phyloP scores from a whole-genome alignment of 2,888 invertebrate species.

The Ichneumoninae sp. region DNA sequence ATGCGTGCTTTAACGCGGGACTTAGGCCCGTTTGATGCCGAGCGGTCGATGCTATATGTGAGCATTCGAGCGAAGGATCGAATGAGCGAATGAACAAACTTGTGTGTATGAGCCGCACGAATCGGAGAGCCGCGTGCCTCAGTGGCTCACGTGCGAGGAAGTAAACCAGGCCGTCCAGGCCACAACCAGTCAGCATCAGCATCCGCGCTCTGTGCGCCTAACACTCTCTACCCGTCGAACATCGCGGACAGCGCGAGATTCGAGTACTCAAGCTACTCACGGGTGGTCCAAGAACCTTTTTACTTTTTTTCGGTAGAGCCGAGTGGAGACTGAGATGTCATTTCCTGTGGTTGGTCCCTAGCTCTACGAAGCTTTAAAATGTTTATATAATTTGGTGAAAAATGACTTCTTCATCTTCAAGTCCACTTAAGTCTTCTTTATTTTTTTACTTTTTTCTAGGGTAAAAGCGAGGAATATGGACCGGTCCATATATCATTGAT shows the following conservation, averaged over 20 bases:
- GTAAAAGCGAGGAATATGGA: too few relatives aligned
- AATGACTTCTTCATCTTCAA: too few relatives aligned
- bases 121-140: slow-evolving; percentile 62
- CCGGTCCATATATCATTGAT: too few relatives aligned
- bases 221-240: slow-evolving; percentile 80
- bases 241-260: slow-evolving; percentile 67
- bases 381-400: neutral
- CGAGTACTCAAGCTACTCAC: neutral
- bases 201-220: slow-evolving; percentile 80
- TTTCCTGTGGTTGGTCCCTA: neutral
- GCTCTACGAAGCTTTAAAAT: neutral
- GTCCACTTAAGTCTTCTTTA: too few relatives aligned
- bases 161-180: slow-evolving; percentile 81
- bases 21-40: neutral
- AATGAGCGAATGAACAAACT: slow-evolving; percentile 51
- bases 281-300: slow-evolving; percentile 60
- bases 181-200: slow-evolving; percentile 71
- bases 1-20: neutral
- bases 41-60: slow-evolving; percentile 3
- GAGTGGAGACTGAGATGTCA: neutral
- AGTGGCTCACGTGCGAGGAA: slow-evolving; percentile 70
- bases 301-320: neutral
- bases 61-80: slow-evolving; percentile 39
- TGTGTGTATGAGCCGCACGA: slow-evolving; percentile 53
- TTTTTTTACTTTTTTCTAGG: too few relatives aligned